Conservation (phyloP, 2,888 invertebrate species). For the Furcula furcula region DNA sequence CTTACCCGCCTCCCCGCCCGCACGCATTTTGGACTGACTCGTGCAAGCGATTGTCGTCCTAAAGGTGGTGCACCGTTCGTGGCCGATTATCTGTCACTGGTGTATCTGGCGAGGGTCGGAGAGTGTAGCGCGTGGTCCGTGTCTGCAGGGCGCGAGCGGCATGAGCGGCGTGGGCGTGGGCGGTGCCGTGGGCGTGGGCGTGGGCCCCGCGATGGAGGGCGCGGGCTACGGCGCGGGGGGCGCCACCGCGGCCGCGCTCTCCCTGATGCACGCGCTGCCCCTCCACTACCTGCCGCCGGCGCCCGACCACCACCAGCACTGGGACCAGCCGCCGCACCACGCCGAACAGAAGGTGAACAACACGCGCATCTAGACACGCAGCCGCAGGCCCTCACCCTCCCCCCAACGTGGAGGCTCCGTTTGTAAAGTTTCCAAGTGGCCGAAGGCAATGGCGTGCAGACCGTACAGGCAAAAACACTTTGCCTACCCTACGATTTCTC, state of each 20-base stretch:
- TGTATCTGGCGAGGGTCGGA: too few species aligned
- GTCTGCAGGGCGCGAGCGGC: constrained; percentile 38
- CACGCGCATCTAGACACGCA: background rate
- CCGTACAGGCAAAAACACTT: too few species aligned
- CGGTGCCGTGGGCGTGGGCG: constrained; percentile 13
- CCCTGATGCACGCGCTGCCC: constrained; percentile 72
- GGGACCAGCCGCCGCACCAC: constrained; percentile 58
- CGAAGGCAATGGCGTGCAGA: too few species aligned
- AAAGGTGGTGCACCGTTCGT: too few species aligned
- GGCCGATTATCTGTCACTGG: too few species aligned
- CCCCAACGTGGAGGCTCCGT: background rate
- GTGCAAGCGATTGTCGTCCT: too few species aligned
- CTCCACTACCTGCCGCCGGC: constrained; percentile 69
- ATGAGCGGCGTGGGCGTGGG: constrained; percentile 39
- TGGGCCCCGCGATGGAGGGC: constrained; percentile 19
- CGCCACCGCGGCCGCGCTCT: constrained; percentile 52
- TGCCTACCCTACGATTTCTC: too few species aligned
- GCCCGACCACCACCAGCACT: constrained; percentile 47
- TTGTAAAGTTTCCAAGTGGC: too few species aligned
- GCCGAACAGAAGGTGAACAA: constrained; percentile 54
- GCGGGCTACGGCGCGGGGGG: constrained; percentile 33
- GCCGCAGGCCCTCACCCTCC: background rate
- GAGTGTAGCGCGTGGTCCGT: background rate
- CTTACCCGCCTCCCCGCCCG: too few species aligned
- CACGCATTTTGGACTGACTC: too few species aligned